Evolutionary conservation across 2,113 vertebrate species (phyloP).

Genomic region (Sorex fumeus): DNA sequence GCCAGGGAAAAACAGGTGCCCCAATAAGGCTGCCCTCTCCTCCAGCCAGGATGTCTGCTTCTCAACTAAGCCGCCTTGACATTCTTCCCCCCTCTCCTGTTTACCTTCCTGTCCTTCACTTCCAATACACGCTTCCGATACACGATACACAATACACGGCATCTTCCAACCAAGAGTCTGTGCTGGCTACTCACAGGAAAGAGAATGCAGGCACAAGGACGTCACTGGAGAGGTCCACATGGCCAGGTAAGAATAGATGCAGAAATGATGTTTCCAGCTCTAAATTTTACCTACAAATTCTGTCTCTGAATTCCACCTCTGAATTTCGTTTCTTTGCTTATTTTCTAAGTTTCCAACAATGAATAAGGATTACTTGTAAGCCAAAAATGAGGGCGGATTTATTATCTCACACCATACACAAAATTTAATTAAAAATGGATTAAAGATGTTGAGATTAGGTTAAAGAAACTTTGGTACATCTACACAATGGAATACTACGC

Average conservation of each 20-base stretch:
- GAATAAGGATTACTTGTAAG: not conserved
- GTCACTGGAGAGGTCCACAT: too few relatives aligned
- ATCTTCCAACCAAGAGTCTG: fast-evolving
- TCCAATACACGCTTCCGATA: too few relatives aligned
- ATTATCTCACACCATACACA: too few relatives aligned
- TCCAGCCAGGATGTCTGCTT: not conserved
- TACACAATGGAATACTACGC: too few relatives aligned
- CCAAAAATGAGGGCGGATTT: not conserved
- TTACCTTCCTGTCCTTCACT: not conserved
- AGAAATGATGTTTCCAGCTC: too few relatives aligned
- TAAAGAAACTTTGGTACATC: too few relatives aligned
- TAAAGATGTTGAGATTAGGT: too few relatives aligned
- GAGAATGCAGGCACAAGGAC: not conserved
- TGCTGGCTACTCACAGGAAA: not conserved
- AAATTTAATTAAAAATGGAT: too few relatives aligned
- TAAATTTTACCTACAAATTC: too few relatives aligned
- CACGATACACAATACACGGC: not conserved
- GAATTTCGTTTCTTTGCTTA: not conserved
- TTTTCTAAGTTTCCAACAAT: not conserved
- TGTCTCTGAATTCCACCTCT: too few relatives aligned
- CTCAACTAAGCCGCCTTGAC: not conserved
- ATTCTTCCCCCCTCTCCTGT: not conserved
- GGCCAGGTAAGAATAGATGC: too few relatives aligned
- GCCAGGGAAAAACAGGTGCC: not conserved
- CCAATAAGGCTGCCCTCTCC: not conserved